Base-by-base conservation (phyloP, 2,888 invertebrate genomes). In the Phengaris arion region DNA sequence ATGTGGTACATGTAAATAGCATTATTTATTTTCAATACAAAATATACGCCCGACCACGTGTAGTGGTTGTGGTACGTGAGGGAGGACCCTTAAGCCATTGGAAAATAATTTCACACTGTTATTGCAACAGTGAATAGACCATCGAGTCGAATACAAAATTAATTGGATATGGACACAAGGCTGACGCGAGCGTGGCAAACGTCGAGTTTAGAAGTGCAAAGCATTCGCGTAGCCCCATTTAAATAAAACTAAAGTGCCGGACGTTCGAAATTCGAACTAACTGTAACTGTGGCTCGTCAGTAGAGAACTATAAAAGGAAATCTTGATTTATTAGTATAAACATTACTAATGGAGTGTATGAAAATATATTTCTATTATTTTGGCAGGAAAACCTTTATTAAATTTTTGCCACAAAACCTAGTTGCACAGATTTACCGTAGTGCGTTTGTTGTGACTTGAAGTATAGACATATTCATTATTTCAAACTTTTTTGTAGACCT, bases 181-280 rank as follows among this genome's bases (percentile, higher is more conserved):
- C 35, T 64, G 64, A 64, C 64, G 64, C 22, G 35, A 35, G 64
- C 12, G 64, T 64, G 35, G 64, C 64, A 64, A 64, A 64, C 64
- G 64, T 12, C 35, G 12, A 64, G 64, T 35, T 64, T 64, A 35
- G 35, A 64, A 64, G 64, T 64, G 64, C 64, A 64, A 12, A 64
- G 64, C 64, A 35, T 64, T 64, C 64, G 64, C 12, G 12, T 64
- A 64, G 12, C 35, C 35, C 35, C 64, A 13, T 64, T 64, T 64
- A 64, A 35, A 35, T 64, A 35, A 35, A 64, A 64, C 64, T 64
- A 35, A 64, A 64, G 64, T 64, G 64, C 64, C 35, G 64, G 22
- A 9, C 64, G 35, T 35, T 64, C 35, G 12, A 35, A 64, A 64
- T 12, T 64, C 64, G 6, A 64, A 35, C 52, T 10, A 52, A 52